phyloP scores from a whole-genome alignment of 2,113 vertebrate genomes.

The Hemiscyllium ocellatum region DNA sequence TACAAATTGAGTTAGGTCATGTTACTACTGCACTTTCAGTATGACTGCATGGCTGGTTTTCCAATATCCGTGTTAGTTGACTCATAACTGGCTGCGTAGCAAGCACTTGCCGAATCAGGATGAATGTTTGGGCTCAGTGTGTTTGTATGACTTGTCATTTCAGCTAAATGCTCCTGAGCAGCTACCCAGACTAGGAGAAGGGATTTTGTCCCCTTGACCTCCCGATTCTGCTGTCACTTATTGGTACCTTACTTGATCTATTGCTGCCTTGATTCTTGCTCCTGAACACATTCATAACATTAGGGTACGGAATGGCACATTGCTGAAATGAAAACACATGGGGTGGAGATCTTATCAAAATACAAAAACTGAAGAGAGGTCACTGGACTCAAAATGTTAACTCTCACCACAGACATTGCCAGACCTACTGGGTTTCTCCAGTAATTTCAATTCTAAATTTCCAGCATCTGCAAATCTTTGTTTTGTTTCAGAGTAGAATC shows the following conservation, averaged over 20 bases:
- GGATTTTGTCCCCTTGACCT: neutral
- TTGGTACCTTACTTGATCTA: neutral
- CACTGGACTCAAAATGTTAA: no score
- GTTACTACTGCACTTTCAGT: neutral
- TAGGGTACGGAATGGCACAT: neutral
- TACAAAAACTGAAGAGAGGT: no score
- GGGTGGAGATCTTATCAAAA: no score
- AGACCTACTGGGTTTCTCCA: no score
- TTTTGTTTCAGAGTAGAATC: no score
- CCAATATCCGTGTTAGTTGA: neutral
- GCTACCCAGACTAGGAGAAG: neutral
- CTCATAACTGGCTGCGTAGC: neutral
- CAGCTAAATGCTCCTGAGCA: neutral
- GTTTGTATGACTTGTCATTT: neutral
- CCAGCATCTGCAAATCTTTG: no score
- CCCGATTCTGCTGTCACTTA: neutral
- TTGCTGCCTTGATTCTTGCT: neutral
- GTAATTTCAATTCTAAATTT: no score
- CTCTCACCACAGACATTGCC: no score
- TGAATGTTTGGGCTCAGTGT: neutral
- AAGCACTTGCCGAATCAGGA: neutral
- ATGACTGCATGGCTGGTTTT: neutral
- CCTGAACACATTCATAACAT: neutral
- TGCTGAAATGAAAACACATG: neutral
- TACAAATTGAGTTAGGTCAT: neutral